Conservation (phyloP, 2,888 invertebrate genomes). For the Melangyna quadrimaculata region DNA sequence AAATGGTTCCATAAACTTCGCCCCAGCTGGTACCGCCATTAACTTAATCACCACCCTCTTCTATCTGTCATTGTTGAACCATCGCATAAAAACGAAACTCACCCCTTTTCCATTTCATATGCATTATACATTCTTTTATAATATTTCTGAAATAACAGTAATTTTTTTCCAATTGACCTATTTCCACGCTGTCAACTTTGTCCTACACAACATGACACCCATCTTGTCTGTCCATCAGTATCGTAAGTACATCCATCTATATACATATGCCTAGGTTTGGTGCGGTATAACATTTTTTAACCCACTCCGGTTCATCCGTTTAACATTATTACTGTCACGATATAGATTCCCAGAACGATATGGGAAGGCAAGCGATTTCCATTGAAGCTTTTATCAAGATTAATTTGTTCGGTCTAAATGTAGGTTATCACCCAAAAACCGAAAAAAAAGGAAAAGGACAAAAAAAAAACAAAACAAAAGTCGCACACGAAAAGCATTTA, state of each 20-base stretch:
- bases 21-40: conserved; percentile 29
- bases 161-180: conserved; percentile 64
- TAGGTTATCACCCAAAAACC: background rate
- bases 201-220: conserved; percentile 26
- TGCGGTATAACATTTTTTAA: background rate
- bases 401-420: conserved; percentile 43
- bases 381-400: conserved; percentile 69
- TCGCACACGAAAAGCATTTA: background rate
- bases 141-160: conserved; percentile 46
- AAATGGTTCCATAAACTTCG: conserved; percentile 44
- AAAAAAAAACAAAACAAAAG: background rate
- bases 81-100: background rate
- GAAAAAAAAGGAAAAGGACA: background rate
- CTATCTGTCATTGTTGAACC: conserved; percentile 26
- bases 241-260: background rate
- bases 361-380: conserved; percentile 33
- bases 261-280: background rate
- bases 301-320: conserved; percentile 4
- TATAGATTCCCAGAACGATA: conserved; percentile 23
- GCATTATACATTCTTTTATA: background rate
- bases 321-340: conserved; percentile 51
- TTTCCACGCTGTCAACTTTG: conserved; percentile 36
- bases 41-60: conserved; percentile 29
- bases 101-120: background rate
- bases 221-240: background rate